Percentiles rank a stretch among this genome's conserved stretches.
Evolutionary conservation across 2,888 invertebrate species (phyloP).

Genomic region (Leptothorax acervorum): DNA sequence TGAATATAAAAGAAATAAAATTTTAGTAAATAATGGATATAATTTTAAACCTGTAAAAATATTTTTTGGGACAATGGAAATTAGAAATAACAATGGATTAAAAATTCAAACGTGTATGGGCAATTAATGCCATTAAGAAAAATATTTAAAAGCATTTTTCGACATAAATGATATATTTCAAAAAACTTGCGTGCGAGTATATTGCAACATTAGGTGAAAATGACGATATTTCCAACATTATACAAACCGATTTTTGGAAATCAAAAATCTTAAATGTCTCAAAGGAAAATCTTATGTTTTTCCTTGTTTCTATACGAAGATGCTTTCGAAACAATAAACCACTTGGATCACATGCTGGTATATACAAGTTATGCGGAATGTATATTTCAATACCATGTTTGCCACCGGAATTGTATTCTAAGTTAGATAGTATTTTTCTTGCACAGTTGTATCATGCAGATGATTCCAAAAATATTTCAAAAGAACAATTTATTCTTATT

Average conservation of each 20-base stretch:
- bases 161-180: neutral
- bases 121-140: slow-evolving; percentile 22
- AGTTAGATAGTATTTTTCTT: slow-evolving; percentile 56
- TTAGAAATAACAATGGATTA: neutral
- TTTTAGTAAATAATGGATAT: neutral
- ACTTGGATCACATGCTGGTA: neutral
- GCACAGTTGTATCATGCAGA: slow-evolving; percentile 57
- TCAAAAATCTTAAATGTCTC: neutral
- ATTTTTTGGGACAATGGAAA: slow-evolving; percentile 39
- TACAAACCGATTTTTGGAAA: neutral
- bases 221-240: neutral
- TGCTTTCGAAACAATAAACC: neutral
- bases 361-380: neutral
- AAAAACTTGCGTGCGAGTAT: neutral
- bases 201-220: slow-evolving; percentile 5
- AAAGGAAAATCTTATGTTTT: neutral
- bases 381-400: neutral
- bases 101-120: slow-evolving; percentile 19
- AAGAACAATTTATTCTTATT: slow-evolving; percentile 28
- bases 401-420: neutral
- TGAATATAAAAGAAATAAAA: slow-evolving; percentile 24
- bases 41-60: neutral
- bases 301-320: neutral
- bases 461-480: slow-evolving; percentile 42
- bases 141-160: slow-evolving; percentile 10